Evolutionary conservation across 2,797 vertebrate species (phyloP).

Genomic region (Oreochromis mossambicus): DNA sequence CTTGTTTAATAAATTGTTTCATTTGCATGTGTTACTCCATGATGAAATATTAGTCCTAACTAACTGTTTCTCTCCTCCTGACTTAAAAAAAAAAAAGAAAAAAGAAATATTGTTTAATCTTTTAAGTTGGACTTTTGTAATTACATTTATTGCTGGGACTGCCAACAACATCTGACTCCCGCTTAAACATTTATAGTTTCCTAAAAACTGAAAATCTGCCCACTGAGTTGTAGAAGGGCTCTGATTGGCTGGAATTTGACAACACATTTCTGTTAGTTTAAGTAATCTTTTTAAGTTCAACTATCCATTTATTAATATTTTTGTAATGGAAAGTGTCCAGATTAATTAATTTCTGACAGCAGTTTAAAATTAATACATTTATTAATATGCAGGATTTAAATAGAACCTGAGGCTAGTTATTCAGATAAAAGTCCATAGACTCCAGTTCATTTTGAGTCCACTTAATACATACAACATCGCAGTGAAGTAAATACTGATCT

Average conservation of each 20-base stretch:
- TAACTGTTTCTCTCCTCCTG: background rate
- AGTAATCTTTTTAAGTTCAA: background rate
- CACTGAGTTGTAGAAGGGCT: background rate
- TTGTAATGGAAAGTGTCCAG: background rate
- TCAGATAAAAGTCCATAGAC: background rate
- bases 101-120: background rate
- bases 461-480: background rate
- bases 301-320: background rate
- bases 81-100: background rate
- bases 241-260: background rate
- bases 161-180: background rate
- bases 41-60: background rate
- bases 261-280: background rate
- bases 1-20: background rate
- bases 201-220: background rate
- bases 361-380: background rate
- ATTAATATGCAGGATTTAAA: background rate
- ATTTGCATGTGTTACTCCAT: background rate
- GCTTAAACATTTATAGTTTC: background rate
- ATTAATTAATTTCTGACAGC: background rate
- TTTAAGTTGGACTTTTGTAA: background rate
- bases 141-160: background rate
- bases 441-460: background rate
- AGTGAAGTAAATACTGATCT: background rate
- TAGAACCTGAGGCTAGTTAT: background rate